A percentile compares a stretch with the other conserved stretches of the same genome.
Evolutionary conservation across 2,113 vertebrate genomes (phyloP).

Genomic region (Podarcis raffonei): DNA sequence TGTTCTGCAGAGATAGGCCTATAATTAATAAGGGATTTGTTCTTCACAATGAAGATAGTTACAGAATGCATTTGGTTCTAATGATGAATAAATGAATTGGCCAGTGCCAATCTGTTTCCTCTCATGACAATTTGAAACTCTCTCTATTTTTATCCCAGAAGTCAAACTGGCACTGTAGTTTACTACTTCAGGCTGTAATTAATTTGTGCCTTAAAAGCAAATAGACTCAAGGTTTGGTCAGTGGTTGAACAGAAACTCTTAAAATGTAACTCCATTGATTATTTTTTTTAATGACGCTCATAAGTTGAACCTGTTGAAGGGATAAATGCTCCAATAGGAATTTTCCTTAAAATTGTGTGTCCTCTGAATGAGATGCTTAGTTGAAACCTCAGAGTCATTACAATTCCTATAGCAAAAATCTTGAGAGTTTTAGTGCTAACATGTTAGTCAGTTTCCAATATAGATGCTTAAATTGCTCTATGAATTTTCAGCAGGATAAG

Average conservation of each 20-base stretch:
- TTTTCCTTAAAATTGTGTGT: not conserved
- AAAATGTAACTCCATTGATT: not conserved
- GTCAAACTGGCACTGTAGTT: not conserved
- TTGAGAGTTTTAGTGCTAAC: not conserved
- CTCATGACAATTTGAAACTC: slow-evolving; percentile 14
- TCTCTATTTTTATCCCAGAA: not conserved
- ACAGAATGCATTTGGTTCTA: slow-evolving; percentile 39
- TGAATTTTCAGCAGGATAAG: slow-evolving; percentile 14
- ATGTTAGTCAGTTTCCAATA: slow-evolving; percentile 13
- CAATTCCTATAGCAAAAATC: not conserved
- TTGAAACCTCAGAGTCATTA: not conserved
- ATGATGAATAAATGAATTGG: slow-evolving; percentile 53
- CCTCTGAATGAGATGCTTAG: not conserved
- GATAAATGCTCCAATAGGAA: not conserved
- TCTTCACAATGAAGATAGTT: slow-evolving; percentile 24
- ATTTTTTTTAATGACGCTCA: not conserved
- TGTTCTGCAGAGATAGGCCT: slow-evolving; percentile 2
- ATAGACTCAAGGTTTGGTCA: not conserved
- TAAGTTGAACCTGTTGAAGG: not conserved
- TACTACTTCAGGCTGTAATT: not conserved
- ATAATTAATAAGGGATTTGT: slow-evolving; percentile 15
- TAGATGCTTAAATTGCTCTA: slow-evolving; percentile 6
- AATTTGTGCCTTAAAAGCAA: slow-evolving; percentile 8
- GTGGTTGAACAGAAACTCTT: not conserved
- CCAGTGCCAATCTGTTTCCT: slow-evolving; percentile 26